phyloP scores from a whole-genome alignment of 2,797 vertebrate genomes.

The Eidolon dupreanum region DNA sequence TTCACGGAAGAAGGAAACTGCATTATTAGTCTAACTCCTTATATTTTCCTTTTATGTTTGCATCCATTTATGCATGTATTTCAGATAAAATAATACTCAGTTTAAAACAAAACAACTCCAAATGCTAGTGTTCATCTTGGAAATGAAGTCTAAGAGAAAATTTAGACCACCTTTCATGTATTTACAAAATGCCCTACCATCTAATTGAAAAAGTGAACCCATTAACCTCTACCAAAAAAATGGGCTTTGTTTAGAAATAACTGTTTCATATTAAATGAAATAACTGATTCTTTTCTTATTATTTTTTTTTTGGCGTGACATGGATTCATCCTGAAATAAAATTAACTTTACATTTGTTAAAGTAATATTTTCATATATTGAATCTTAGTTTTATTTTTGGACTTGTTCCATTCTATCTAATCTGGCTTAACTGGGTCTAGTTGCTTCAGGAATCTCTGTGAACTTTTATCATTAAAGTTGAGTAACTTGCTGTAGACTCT shows the following conservation, averaged over 20 bases:
- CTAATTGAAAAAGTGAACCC: constrained; percentile 11
- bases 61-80: not conserved
- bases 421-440: not conserved
- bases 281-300: constrained; percentile 19
- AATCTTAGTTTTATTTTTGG: not conserved
- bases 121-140: not conserved
- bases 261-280: constrained; percentile 25
- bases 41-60: constrained; percentile 25
- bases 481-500: not conserved
- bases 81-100: constrained; percentile 8
- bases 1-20: not conserved
- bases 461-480: not conserved
- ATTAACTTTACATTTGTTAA: constrained; percentile 15
- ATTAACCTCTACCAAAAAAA: not conserved
- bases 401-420: constrained; percentile 27
- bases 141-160: constrained; percentile 4
- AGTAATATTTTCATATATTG: not conserved
- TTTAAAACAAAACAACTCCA: constrained; percentile 40
- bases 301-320: constrained; percentile 18
- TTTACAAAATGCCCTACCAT: not conserved
- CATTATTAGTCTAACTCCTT: not conserved
- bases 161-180: not conserved
- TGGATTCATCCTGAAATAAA: constrained; percentile 18
- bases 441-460: not conserved
- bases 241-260: constrained; percentile 18